Evolutionary conservation across 2,113 vertebrate species (phyloP).

Genomic region (Amblyornis subalaris): DNA sequence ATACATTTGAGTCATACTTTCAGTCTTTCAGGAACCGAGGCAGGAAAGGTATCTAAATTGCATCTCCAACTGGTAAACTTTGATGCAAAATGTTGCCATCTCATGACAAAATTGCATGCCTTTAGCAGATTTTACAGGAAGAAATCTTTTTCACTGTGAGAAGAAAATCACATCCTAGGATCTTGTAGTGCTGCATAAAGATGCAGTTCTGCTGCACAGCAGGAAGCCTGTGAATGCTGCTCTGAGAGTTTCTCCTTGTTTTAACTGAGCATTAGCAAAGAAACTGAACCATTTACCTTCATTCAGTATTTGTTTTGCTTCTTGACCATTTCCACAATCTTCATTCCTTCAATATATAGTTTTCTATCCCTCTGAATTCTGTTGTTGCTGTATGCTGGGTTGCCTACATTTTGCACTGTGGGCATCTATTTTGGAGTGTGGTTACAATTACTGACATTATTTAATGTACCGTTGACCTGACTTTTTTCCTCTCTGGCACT

Average conservation of each 20-base stretch:
- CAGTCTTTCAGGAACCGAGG: background rate
- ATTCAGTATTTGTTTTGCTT: background rate
- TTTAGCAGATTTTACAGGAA: background rate
- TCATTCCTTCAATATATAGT: background rate
- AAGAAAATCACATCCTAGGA: background rate
- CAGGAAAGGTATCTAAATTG: background rate
- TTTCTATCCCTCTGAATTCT: background rate
- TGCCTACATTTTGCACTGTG: background rate
- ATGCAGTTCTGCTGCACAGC: background rate
- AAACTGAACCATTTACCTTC: background rate
- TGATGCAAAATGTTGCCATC: background rate
- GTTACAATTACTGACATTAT: background rate
- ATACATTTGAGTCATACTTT: background rate
- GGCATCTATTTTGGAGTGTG: background rate
- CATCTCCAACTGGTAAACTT: background rate
- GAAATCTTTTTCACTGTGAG: background rate
- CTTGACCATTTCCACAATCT: background rate
- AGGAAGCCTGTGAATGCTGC: background rate
- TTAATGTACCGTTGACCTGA: background rate
- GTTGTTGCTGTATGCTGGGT: background rate
- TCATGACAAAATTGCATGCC: background rate
- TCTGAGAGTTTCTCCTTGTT: background rate
- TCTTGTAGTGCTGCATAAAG: background rate
- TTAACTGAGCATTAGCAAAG: background rate
- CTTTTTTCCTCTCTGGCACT: background rate